These are phyloP conservation scores for Spilogale gracilis DNA, from an alignment of 2,113 vertebrate genomes.

Conservation along the genomic window DNA sequence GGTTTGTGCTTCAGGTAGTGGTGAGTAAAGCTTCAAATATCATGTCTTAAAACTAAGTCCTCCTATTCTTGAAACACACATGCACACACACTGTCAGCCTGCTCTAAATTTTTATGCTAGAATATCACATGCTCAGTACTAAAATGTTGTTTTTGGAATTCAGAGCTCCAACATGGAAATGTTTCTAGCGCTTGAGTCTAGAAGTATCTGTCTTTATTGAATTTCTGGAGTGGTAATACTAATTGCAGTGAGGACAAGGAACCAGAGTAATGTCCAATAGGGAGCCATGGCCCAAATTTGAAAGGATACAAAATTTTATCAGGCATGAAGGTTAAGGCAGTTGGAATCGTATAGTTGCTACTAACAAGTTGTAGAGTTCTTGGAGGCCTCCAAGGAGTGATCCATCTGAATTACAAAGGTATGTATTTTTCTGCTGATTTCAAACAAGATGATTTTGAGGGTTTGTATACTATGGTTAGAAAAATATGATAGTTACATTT, in stretches of 20 bases:
- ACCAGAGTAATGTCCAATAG: background rate
- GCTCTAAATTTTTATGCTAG: constrained; percentile 23
- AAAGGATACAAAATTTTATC: background rate
- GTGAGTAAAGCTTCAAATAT: background rate
- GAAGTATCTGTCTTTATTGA: background rate
- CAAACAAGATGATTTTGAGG: constrained; percentile 9
- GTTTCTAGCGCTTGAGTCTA: background rate
- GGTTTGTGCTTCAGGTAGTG: background rate
- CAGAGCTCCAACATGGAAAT: background rate
- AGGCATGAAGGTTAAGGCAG: background rate
- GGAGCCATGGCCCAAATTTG: background rate
- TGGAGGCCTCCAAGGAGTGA: background rate
- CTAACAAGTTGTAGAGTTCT: background rate
- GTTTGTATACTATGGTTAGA: background rate
- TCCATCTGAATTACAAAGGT: background rate
- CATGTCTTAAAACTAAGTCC: background rate
- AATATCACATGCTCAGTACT: background rate
- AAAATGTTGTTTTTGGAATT: constrained; percentile 51
- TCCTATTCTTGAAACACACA: background rate
- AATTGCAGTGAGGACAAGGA: background rate
- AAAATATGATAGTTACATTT: constrained; percentile 19
- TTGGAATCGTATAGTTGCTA: background rate
- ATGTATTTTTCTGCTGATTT: background rate
- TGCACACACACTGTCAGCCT: background rate
- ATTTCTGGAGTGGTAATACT: background rate